Evolutionary conservation across 2,888 invertebrate genomes (phyloP).

Genomic region (Vanessa cardui): DNA sequence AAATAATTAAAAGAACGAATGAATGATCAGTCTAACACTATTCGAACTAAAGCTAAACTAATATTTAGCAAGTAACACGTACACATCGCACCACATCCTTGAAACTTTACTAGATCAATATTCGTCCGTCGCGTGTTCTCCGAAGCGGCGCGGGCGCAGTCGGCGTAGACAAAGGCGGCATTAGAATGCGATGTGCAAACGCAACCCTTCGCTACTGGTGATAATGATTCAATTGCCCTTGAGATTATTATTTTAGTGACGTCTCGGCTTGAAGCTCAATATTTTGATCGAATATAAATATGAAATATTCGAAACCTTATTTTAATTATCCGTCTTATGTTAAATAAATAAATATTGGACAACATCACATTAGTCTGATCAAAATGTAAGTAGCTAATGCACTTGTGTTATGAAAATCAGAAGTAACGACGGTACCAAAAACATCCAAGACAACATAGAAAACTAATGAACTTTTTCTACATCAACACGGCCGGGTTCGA

Average conservation of each 20-base stretch:
- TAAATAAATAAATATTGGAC: no score
- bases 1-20: no score
- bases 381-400: no score
- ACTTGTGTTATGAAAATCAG: no score
- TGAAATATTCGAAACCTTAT: neutral
- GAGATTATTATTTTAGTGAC: constrained; percentile 12
- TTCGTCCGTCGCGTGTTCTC: constrained; percentile 46
- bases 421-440: no score
- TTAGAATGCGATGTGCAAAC: constrained; percentile 44
- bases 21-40: no score
- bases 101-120: constrained; percentile 44
- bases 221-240: constrained; percentile 25
- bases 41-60: neutral
- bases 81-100: neutral
- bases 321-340: no score
- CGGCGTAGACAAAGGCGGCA: constrained; percentile 48
- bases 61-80: constrained; percentile 22
- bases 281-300: constrained; percentile 10
- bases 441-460: no score
- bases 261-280: neutral
- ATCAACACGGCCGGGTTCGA: no score
- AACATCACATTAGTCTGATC: no score
- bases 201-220: constrained; percentile 19
- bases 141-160: constrained; percentile 40
- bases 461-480: no score